Conservation (phyloP, 2,113 vertebrate genomes). For the Gorilla gorilla region DNA sequence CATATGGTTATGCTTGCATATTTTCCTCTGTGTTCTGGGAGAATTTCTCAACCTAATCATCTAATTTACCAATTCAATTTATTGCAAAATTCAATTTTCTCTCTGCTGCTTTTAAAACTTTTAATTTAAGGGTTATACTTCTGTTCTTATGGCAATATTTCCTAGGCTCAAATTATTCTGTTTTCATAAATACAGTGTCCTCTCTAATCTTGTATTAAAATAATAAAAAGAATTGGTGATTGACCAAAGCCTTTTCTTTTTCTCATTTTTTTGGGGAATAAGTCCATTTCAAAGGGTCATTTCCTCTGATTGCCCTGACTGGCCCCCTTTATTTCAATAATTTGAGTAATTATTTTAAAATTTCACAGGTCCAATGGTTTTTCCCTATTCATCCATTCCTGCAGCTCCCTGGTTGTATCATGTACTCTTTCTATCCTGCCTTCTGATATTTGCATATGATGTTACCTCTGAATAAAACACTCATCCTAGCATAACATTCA, state of each 20-base stretch:
- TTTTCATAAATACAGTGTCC: slow-evolving; percentile 38
- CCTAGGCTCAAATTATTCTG: neutral
- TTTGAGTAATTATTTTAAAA: slow-evolving; percentile 18
- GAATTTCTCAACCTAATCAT: slow-evolving; percentile 45
- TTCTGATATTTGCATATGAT: neutral
- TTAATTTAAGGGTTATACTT: slow-evolving; percentile 58
- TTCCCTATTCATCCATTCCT: neutral
- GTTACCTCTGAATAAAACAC: neutral
- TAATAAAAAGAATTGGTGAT: slow-evolving; percentile 45
- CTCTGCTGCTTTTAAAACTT: slow-evolving; percentile 31
- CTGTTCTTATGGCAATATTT: slow-evolving; percentile 42
- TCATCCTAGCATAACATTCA: neutral
- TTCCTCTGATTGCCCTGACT: neutral
- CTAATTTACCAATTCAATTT: slow-evolving; percentile 49
- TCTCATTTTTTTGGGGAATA: neutral
- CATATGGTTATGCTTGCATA: neutral
- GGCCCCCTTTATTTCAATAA: neutral
- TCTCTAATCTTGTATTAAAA: neutral
- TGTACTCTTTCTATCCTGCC: neutral
- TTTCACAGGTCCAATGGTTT: neutral
- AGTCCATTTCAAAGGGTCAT: neutral
- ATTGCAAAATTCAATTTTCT: slow-evolving; percentile 44
- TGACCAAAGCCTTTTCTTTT: neutral
- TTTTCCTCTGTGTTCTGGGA: slow-evolving; percentile 21
- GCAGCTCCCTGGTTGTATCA: neutral